Base-by-base conservation (phyloP, 2,888 invertebrate species). In the Oscheius myriophilus region DNA sequence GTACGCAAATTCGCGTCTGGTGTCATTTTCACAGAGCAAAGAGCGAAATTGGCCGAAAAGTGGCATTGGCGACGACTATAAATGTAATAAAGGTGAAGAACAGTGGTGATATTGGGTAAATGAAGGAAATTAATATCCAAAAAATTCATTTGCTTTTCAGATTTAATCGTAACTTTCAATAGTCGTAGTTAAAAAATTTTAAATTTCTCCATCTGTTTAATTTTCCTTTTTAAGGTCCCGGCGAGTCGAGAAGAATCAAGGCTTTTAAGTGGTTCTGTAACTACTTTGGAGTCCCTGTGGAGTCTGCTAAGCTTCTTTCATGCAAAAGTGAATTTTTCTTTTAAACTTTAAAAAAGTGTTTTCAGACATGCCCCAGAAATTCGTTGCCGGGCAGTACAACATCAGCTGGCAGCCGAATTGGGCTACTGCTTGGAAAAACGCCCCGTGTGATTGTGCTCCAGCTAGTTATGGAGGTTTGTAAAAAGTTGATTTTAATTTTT, bases 241-340 rank as follows among this genome's bases (percentile, higher is more conserved):
- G 83, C 52, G 83, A 83, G 51, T 78, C 75, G 16, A 74, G 83
- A 54, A 69, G 83, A 49, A 83, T 83, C 71, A 82, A 82, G 71
- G 83, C 83, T 12, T 82, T 82, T 73, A 83, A 83, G 57, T 83
- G 83, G 83, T 83, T 83, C 78, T 78, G 78, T 65, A 67, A 73
- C 12, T 84, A 82, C 59, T 84, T 84, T 62, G 76, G 65, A 3
- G 76, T 75, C 7, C 78, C 79, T 6, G 49, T 71, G 12, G 82
- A 76, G 21, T 59, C 69, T 1, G 77, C 73, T 3, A 42, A 67
- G 39, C 58, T 64, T 0, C 73, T 81, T 21, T 67, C 75, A 25
- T 82, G 82, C 71, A 78, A 78, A 61, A 73, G 78, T 79, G 12
- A 39, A 55, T n/a, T 14, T 43, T 39, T 18, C 11, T 39, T 26